phyloP scores from a whole-genome alignment of 2,888 invertebrate species.

The Pammene fasciana region DNA sequence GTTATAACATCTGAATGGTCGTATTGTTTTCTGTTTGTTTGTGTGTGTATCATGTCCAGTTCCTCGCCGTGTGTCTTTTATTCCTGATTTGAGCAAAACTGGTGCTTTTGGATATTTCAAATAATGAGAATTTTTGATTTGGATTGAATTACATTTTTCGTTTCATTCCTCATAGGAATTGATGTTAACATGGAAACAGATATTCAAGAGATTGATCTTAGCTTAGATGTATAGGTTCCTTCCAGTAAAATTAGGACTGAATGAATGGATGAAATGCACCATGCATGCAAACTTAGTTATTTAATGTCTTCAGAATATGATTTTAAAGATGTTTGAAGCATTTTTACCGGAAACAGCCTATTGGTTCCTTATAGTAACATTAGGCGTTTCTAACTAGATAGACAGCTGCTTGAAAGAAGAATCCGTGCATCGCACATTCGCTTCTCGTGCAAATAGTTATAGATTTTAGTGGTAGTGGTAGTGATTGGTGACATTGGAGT shows the following conservation, averaged over 20 bases:
- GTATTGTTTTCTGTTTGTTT: constrained; percentile 20
- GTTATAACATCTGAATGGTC: constrained; percentile 3
- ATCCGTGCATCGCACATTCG: constrained; percentile 83
- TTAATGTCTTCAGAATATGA: constrained; percentile 18
- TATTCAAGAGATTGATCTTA: constrained; percentile 73
- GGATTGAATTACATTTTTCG: constrained; percentile 74
- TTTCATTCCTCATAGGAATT: constrained; percentile 82
- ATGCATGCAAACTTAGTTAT: constrained; percentile 28
- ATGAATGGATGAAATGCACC: constrained; percentile 34
- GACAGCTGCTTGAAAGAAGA: constrained; percentile 82
- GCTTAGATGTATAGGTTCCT: constrained; percentile 72
- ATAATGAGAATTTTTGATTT: constrained; percentile 60
- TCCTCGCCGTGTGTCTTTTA: constrained; percentile 52
- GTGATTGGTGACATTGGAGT: constrained; percentile 76
- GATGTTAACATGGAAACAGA: constrained; percentile 67
- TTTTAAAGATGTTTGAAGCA: constrained; percentile 25
- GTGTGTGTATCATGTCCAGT: constrained; percentile 49
- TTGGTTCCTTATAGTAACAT: constrained; percentile 73
- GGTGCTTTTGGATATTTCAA: constrained; percentile 81
- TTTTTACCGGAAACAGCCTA: constrained; percentile 69
- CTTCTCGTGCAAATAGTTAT: constrained; percentile 79
- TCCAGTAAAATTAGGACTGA: constrained; percentile 65
- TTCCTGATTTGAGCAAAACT: constrained; percentile 65
- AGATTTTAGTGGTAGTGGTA: constrained; percentile 74
- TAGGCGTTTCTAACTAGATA: constrained; percentile 82